Percentiles rank a stretch among this genome's conserved stretches.
These are phyloP conservation scores for Sipha maydis DNA, from an alignment of 2,888 invertebrate genomes.

Conservation along the genomic window DNA sequence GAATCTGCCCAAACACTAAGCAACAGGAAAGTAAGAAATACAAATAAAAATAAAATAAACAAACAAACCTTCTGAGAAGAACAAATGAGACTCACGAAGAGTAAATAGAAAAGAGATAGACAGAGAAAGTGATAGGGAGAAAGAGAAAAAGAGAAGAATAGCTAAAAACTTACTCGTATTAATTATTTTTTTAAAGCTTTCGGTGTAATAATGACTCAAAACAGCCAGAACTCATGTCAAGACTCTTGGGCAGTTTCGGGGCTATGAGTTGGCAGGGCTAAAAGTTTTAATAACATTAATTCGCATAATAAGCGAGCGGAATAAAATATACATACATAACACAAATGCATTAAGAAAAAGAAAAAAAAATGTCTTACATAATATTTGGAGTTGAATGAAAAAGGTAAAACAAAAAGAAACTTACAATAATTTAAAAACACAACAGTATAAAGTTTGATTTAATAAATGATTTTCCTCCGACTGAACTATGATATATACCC, in stretches of 20 bases:
- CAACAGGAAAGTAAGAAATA: not conserved
- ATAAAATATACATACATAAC: constrained; percentile 21
- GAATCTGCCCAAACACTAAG: not conserved
- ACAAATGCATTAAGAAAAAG: constrained; percentile 30
- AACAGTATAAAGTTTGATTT: not conserved
- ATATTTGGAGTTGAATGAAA: constrained; percentile 4
- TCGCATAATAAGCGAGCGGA: constrained; percentile 31
- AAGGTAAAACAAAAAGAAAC: not conserved
- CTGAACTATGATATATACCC: not conserved
- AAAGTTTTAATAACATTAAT: constrained; percentile 52
- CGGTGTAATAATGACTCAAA: constrained; percentile 50
- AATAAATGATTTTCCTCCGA: not conserved
- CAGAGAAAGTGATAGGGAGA: not conserved
- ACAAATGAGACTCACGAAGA: constrained; percentile 19
- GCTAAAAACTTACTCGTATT: constrained; percentile 23
- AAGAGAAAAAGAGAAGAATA: constrained; percentile 37
- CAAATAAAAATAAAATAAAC: constrained; percentile 16
- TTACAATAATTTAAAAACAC: not conserved
- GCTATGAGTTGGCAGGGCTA: constrained; percentile 10
- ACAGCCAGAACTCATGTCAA: constrained; percentile 26
- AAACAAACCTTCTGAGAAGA: not conserved
- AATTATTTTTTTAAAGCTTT: constrained; percentile 48
- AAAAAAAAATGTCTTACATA: not conserved
- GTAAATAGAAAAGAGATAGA: constrained; percentile 28
- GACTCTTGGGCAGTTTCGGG: constrained; percentile 11